Conservation (phyloP, 1,140 invertebrate genomes). For the Drosophila nikananu region DNA sequence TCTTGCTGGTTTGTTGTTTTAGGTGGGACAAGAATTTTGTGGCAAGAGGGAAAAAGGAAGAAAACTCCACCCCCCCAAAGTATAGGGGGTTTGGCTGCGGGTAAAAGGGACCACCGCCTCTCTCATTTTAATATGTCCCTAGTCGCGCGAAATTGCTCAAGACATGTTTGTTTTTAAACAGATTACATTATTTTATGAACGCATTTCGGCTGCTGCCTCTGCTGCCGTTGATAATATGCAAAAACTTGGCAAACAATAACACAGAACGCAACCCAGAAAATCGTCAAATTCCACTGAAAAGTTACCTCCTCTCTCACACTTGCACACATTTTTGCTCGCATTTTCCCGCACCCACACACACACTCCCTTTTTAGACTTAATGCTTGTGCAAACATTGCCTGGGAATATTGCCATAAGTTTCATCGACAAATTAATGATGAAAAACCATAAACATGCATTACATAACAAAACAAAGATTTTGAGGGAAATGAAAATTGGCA, state of each 20-base stretch:
- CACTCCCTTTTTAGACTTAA: conserved; percentile 33
- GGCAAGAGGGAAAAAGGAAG: conserved; percentile 1
- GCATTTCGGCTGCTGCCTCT: conserved; percentile 54
- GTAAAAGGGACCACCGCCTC: conserved; percentile 32
- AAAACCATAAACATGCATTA: conserved; percentile 81
- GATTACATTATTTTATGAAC: conserved; percentile 84
- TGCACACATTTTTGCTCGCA: not conserved
- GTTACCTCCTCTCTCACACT: conserved; percentile 41
- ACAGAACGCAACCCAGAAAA: conserved; percentile 68
- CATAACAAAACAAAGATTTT: conserved; percentile 70
- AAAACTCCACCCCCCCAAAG: not conserved
- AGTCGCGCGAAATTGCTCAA: conserved; percentile 80
- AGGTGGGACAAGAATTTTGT: conserved; percentile 49
- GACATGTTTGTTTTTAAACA: conserved; percentile 83
- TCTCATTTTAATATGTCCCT: conserved; percentile 79
- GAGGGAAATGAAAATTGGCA: conserved; percentile 30
- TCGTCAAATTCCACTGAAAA: conserved; percentile 76
- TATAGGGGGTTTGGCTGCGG: not conserved
- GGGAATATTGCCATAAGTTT: conserved; percentile 82
- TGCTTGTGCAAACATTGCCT: conserved; percentile 74
- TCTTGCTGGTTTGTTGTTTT: conserved; percentile 60
- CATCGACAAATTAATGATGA: conserved; percentile 83
- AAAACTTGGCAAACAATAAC: conserved; percentile 84
- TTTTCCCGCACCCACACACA: conserved; percentile 20
- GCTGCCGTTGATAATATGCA: conserved; percentile 75